Percentiles rank a stretch among this genome's conserved stretches.
These are phyloP conservation scores for Hipparchia sbordonii DNA, from an alignment of 2,888 invertebrate species.

Conservation along the genomic window DNA sequence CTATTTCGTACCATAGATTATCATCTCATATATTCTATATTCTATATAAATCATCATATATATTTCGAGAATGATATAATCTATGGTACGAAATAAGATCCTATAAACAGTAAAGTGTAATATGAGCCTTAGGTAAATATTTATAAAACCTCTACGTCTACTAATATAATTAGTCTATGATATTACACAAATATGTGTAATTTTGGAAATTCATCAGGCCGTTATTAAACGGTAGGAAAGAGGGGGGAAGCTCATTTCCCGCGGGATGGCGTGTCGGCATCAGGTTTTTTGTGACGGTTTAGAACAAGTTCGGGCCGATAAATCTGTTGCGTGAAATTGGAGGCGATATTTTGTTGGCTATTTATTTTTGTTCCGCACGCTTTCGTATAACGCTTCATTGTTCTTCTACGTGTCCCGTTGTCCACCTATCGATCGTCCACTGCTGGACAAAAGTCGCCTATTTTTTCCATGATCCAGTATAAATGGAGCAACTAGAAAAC, in stretches of 20 bases:
- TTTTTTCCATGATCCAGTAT: too few species aligned
- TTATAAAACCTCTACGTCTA: not conserved
- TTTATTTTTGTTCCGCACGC: constrained; percentile 10
- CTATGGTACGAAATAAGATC: too few species aligned
- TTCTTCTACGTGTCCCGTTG: not conserved
- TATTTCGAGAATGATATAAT: too few species aligned
- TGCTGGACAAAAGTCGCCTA: too few species aligned
- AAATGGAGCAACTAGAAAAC: too few species aligned
- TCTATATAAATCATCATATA: too few species aligned
- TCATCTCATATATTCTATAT: too few species aligned
- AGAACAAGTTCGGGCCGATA: constrained; percentile 38
- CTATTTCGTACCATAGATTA: too few species aligned
- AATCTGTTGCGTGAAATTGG: constrained; percentile 38
- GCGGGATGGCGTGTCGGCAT: constrained; percentile 46
- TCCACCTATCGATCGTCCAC: too few species aligned
- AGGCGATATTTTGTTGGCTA: constrained; percentile 29
- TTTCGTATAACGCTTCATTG: not conserved
- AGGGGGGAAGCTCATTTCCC: constrained; percentile 56
- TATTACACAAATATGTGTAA: not conserved
- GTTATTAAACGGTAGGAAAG: not conserved
- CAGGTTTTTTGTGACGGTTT: constrained; percentile 38
- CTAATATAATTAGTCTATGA: not conserved
- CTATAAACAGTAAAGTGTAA: too few species aligned
- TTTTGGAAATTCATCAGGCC: constrained; percentile 9
- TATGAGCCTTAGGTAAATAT: too few species aligned